Evolutionary conservation across 2,888 invertebrate genomes (phyloP), one percentile per base, ranked within the genome.

Genomic region (Zhengitettix transpicula): DNA sequence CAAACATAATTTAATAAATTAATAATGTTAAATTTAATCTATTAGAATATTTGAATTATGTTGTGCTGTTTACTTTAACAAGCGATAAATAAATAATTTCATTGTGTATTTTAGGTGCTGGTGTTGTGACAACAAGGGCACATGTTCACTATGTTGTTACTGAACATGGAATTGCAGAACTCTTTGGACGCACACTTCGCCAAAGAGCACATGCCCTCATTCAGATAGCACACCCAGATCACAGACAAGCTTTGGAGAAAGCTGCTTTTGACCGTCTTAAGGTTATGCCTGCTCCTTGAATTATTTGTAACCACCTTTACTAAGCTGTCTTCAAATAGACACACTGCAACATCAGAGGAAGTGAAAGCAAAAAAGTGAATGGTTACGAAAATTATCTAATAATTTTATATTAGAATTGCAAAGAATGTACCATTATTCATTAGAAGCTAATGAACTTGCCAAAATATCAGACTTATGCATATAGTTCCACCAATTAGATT

Each of bases 91-190:
- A 16, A 16, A 12, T 1, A 17, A 28, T 9, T 40, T 55, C 57
- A 59, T 64, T 61, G 60, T 52, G 55, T 17, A 60, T 72, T 72
- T 16, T 71, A 89, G 93, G 95, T 67, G 92, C 89, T 61, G 95
- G 95, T n/a, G 92, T 96, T 8, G 94, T 95, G 15, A 92, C 94
- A 0, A 84, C 89, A 0, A 81, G 95, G 64, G 93, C 91, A 0
- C 95, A 96, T 72, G 89, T 89, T 0, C 90, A 95, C 71, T 96
- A 95, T 72, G 81, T 96, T 5, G 95, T 95, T 1, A 96, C 96
- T 0, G 96, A 96, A 71, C 81, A 88, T 65, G 96, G 96, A 15
- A 87, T 95, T 65, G 95, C 95, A 0, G 78, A 84, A 60, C 75
- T 96, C 56, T 95, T 94, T 72, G 96, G 96, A 52, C 92, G 90